Percentiles rank a stretch among this genome's conserved stretches.
Conservation (phyloP, 2,888 invertebrate genomes). For the Trilocha varians region DNA sequence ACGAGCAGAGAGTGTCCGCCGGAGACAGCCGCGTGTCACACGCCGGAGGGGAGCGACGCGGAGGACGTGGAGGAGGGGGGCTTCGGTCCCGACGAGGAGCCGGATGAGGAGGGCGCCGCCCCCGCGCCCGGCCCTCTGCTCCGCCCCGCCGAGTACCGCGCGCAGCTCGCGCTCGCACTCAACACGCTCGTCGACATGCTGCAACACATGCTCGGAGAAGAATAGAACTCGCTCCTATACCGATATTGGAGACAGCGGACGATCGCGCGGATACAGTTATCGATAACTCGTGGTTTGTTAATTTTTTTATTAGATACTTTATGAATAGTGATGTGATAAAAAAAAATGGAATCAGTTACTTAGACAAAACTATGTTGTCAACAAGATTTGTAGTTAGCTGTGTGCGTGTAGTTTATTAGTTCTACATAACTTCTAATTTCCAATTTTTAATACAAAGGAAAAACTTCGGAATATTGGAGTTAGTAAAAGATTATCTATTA, state of each 20-base stretch:
- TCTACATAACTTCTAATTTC: background rate
- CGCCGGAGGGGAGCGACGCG: constrained; percentile 38
- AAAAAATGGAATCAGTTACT: background rate
- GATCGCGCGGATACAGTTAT: too few species aligned
- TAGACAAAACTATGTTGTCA: too few species aligned
- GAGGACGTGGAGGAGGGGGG: constrained; percentile 29
- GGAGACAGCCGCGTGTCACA: constrained; percentile 26
- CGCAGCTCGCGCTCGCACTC: constrained; percentile 26
- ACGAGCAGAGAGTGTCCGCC: constrained; percentile 14
- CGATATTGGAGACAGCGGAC: too few species aligned
- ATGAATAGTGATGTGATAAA: background rate
- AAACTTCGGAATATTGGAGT: background rate
- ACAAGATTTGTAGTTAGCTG: too few species aligned
- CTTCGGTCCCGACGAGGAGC: constrained; percentile 16
- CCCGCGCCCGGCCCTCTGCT: constrained; percentile 13
- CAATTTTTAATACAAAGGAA: background rate
- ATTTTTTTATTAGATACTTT: background rate
- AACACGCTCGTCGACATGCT: constrained; percentile 26
- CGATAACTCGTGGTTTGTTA: background rate
- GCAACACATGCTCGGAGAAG: constrained; percentile 15
- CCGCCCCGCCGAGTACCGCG: constrained; percentile 17
- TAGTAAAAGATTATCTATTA: background rate
- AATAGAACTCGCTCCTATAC: constrained; percentile 11
- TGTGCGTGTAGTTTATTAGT: background rate
- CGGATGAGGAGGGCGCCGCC: constrained; percentile 12